Evolutionary conservation across 2,888 invertebrate species (phyloP), one percentile per base, ranked within the genome.

Genomic region (Lasioglossum marginatum): DNA sequence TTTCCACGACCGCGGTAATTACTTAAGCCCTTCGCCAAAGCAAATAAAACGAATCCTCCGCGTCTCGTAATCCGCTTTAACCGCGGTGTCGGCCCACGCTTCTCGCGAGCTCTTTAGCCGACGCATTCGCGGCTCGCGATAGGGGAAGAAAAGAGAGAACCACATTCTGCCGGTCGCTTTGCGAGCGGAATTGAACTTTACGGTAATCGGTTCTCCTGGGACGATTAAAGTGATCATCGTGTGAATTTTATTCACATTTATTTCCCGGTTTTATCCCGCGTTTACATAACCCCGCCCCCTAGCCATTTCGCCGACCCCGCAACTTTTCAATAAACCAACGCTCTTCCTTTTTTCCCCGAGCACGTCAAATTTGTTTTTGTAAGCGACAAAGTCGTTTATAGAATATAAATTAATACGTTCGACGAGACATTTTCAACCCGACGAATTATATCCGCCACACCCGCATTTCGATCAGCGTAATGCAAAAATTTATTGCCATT

Each of bases 161-260:
- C 60, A 27, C 60, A 63, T 63, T 63, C 60, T 31, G 60, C 14
- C 60, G 60, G 27, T 31, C 60, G 60, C 60, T 63, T 63, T 63
- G 27, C 31, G 60, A 27, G 27, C 60, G 27, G 16, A 63, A 63
- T 63, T 27, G 60, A 45, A 45, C 27, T 40, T 77, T 77, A 63
- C 45, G 43, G 31, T 40, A 66, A 43, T 31, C 19, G 76, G 60
- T 31, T 31, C 60, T 60, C 60, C 16, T 16, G 27, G 60, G 27
- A 63, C 60, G 60, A 31, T 63, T 63, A 63, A 63, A 63, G 60
- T 16, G 60, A 63, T 63, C 31, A 63, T 31, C 60, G 60, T 63
- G 31, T 31, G n/a, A 63, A 63, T 31, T 63, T 63, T 63, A 63
- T 63, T 63, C 60, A 31, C 16, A 63, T 63, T 31, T 63, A 63